Evolutionary conservation across 2,113 vertebrate species (phyloP).

Genomic region (Himantopus leucocephalus): DNA sequence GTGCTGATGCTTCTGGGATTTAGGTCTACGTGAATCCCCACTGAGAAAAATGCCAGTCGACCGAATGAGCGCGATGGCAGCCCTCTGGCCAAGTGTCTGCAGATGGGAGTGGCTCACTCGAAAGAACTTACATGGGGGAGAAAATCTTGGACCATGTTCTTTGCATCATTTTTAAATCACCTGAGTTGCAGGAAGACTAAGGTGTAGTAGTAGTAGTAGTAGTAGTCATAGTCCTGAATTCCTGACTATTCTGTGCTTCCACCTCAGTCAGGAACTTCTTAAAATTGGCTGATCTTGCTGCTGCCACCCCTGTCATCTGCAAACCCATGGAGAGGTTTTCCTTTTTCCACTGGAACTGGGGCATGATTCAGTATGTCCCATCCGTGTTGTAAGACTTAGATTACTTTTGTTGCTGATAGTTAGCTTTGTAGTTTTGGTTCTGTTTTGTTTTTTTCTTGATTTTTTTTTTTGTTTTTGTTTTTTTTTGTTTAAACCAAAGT

Average conservation of each 20-base stretch:
- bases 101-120: constrained; percentile 29
- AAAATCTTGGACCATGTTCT: constrained; percentile 1
- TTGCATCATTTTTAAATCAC: constrained; percentile 45
- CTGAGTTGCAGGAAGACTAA: constrained; percentile 35
- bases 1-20: constrained; percentile 60
- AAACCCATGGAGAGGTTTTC: not conserved
- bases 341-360: constrained; percentile 36
- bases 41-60: constrained; percentile 13
- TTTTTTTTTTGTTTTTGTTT: not conserved
- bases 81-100: constrained; percentile 60
- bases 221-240: not conserved
- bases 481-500: not conserved
- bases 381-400: constrained; percentile 53
- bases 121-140: constrained; percentile 19
- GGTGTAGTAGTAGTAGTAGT: not conserved
- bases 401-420: constrained; percentile 29
- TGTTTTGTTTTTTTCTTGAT: not conserved
- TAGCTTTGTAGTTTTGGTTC: constrained; percentile 35
- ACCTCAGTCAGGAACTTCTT: constrained; percentile 6
- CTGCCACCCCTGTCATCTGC: constrained; percentile 1
- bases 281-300: not conserved
- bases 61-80: constrained; percentile 45
- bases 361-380: constrained; percentile 21
- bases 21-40: constrained; percentile 54
- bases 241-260: constrained; percentile 41